A percentile compares a stretch with the other conserved stretches of the same genome.
Conservation (phyloP, 2,113 vertebrate species). For the Tetrao urogallus region DNA sequence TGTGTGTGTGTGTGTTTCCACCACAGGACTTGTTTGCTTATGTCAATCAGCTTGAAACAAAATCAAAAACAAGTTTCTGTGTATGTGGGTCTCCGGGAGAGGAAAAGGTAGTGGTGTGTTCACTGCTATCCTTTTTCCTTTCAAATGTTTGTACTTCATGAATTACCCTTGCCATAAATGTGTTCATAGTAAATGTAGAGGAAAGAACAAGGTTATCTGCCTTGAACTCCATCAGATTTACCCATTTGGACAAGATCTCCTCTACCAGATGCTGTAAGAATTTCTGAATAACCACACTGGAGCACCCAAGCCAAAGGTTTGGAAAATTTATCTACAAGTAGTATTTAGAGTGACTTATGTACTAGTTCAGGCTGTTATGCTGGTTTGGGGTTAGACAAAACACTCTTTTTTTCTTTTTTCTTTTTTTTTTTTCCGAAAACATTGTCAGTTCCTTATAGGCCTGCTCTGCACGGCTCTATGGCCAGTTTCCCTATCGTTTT, state of each 20-base stretch:
- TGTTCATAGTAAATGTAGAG: slow-evolving; percentile 12
- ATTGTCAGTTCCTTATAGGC: slow-evolving; percentile 62
- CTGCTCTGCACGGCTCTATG: slow-evolving; percentile 30
- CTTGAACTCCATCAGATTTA: neutral
- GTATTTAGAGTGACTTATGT: neutral
- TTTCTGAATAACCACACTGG: neutral
- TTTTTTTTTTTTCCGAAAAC: neutral
- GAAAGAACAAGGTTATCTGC: slow-evolving; percentile 28
- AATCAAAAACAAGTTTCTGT: slow-evolving; percentile 15
- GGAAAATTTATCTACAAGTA: neutral
- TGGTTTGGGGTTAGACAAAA: slow-evolving; percentile 42
- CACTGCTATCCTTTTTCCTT: slow-evolving; percentile 9
- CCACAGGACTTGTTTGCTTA: neutral
- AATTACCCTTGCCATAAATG: slow-evolving; percentile 19
- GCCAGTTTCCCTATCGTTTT: neutral
- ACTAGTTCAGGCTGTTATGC: neutral
- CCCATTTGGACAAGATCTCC: slow-evolving; percentile 15
- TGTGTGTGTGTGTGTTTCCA: neutral
- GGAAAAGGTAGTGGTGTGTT: neutral
- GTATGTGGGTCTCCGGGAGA: neutral
- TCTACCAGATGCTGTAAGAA: slow-evolving; percentile 33
- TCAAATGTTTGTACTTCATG: slow-evolving; percentile 16
- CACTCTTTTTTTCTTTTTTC: neutral
- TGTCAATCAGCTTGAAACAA: slow-evolving; percentile 14
- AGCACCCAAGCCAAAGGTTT: neutral